These are phyloP conservation scores for Colistium nudipinnis DNA, from an alignment of 2,113 vertebrate species.

Conservation along the genomic window DNA sequence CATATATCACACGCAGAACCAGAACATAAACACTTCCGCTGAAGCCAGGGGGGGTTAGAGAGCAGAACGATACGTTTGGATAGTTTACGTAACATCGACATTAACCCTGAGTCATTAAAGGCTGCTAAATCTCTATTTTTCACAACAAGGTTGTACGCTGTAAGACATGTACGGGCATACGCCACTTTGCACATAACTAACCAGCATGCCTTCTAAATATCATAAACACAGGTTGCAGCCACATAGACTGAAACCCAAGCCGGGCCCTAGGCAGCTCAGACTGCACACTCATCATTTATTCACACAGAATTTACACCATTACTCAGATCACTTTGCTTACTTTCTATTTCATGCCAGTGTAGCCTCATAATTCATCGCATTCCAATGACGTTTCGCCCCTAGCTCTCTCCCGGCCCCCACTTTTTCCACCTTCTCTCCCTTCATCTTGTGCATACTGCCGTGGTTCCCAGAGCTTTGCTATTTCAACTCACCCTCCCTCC, in stretches of 20 bases:
- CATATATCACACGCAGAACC: constrained; percentile 65
- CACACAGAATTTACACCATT: constrained; percentile 9
- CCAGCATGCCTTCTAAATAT: neutral
- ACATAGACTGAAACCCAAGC: neutral
- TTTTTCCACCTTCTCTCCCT: constrained; percentile 40
- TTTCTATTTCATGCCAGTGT: constrained; percentile 28
- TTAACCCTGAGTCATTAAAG: neutral
- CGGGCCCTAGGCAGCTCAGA: neutral
- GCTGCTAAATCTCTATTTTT: neutral
- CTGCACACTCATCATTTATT: constrained; percentile 20
- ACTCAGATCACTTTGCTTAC: constrained; percentile 23
- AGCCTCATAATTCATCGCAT: constrained; percentile 50
- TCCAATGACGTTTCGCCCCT: constrained; percentile 27
- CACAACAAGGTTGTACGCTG: neutral
- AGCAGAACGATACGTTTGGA: neutral
- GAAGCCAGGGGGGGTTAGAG: constrained; percentile 37
- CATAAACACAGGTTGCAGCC: neutral
- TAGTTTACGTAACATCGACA: neutral
- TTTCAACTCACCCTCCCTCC: constrained; percentile 57
- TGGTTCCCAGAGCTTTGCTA: constrained; percentile 68
- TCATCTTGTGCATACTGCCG: constrained; percentile 53
- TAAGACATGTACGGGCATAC: neutral
- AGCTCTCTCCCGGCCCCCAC: neutral
- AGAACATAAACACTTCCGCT: constrained; percentile 45
- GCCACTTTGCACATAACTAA: neutral